Evolutionary conservation across 2,797 vertebrate species (phyloP), one percentile per base, ranked within the genome.

Genomic region (Syngnathus acus): DNA sequence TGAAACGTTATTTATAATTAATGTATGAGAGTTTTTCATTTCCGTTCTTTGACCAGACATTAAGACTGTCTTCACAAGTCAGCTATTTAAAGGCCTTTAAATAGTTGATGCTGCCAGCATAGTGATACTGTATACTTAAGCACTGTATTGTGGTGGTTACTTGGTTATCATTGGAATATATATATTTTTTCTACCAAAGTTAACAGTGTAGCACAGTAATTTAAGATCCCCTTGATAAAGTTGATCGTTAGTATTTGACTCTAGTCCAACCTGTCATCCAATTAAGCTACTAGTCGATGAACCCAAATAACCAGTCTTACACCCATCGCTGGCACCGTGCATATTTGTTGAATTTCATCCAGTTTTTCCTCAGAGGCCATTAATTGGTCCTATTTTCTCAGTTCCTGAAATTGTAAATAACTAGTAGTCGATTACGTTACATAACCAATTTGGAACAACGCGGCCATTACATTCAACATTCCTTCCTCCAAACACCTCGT

Each of bases 1-100:
- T 83, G 70, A 82, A 74, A 83, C 77, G 85, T 88, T 77, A 83
- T 88, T 89, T 86, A 80, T 83, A 72, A 59, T 78, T 83, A 71
- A 59, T 78, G 74, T 84, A 66, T 64, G 45, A 67, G 66, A 76
- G 65, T 47, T 68, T 82, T 77, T 74, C 50, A 76, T 85, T 84
- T 86, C 80, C 79, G 70, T 73, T 79, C 64, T 32, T 64, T 64
- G 13, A 19, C 21, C 23, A 14, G 9, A 54, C 5, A n/a, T 42
- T 61, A 42, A 3, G 11, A 42, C 57, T n/a, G 37, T 37, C 55
- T 14, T 57, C 55, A 54, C 11, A 4, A 54, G 9, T 45, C 61
- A 26, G 21, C 37, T 17, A 19, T 39, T 38, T 9, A 19, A 9
- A 59, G 3, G 38, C 16, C 14, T 58, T 32, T 32, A 10, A 58